Evolutionary conservation across 2,888 invertebrate species (phyloP).

Genomic region (Lycocerus yunnanus): DNA sequence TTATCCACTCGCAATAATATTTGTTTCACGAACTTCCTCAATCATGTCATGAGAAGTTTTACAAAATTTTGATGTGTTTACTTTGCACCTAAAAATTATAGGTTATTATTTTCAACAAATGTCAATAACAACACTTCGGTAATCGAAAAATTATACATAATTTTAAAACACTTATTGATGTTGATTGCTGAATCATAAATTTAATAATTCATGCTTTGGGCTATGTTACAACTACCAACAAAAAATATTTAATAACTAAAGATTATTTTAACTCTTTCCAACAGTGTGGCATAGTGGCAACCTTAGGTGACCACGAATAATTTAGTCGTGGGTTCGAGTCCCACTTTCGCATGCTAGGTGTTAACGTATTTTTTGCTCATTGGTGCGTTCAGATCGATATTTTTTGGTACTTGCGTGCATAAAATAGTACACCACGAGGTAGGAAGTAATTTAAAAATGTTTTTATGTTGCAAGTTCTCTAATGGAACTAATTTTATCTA

Average conservation of each 20-base stretch:
- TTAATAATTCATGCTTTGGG: not conserved
- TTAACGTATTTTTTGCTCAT: too few species aligned
- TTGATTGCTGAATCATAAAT: slow-evolving; percentile 17
- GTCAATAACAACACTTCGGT: slow-evolving; percentile 30
- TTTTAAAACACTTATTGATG: slow-evolving; percentile 16
- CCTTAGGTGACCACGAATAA: too few species aligned
- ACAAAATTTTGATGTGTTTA: slow-evolving; percentile 27
- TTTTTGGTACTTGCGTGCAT: too few species aligned
- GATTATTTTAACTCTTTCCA: not conserved
- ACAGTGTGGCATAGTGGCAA: not conserved
- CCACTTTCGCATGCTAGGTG: too few species aligned
- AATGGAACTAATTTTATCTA: not conserved
- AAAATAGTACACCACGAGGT: too few species aligned
- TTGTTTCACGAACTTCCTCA: not conserved
- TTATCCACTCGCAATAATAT: slow-evolving; percentile 24
- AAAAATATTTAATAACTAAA: not conserved
- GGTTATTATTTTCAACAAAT: slow-evolving; percentile 36
- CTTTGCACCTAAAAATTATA: slow-evolving; percentile 32
- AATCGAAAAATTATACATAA: slow-evolving; percentile 31
- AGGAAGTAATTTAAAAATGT: not conserved
- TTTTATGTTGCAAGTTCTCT: too few species aligned
- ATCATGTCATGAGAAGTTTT: not conserved
- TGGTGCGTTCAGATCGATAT: too few species aligned
- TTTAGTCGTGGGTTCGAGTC: not conserved
- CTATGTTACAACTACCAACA: not conserved